Percentiles rank a stretch among this genome's conserved stretches.
These are phyloP conservation scores for Agrochola lota DNA, from an alignment of 2,888 invertebrate genomes.

Conservation along the genomic window DNA sequence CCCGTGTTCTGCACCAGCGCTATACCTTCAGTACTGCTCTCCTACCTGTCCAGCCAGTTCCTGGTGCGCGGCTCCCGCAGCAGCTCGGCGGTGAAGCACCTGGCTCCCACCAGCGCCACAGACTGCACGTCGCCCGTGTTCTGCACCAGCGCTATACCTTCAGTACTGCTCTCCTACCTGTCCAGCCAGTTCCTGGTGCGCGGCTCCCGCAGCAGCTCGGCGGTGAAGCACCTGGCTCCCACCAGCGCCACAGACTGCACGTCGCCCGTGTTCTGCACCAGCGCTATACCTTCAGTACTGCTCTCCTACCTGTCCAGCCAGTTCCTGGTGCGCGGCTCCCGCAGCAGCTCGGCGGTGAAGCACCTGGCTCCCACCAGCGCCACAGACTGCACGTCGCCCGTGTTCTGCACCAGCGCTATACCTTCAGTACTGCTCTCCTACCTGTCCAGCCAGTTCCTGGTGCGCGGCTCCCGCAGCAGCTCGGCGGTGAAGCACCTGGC, in stretches of 20 bases:
- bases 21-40: too few relatives aligned
- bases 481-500: slow-evolving; percentile 94
- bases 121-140: too few relatives aligned
- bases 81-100: too few relatives aligned
- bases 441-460: slow-evolving; percentile 74
- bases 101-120: too few relatives aligned
- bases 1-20: too few relatives aligned
- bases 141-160: slow-evolving; percentile 93
- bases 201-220: too few relatives aligned
- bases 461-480: slow-evolving; percentile 92
- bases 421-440: slow-evolving; percentile 89
- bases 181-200: too few relatives aligned
- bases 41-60: too few relatives aligned
- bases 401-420: slow-evolving; percentile 94
- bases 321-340: slow-evolving; percentile 91
- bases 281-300: slow-evolving; percentile 92
- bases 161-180: too few relatives aligned
- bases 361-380: slow-evolving; percentile 95
- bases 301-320: slow-evolving; percentile 57
- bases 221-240: too few relatives aligned
- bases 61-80: too few relatives aligned
- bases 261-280: slow-evolving; percentile 96
- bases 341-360: slow-evolving; percentile 92
- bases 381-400: slow-evolving; percentile 97
- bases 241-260: slow-evolving; percentile 97